phyloP scores from a whole-genome alignment of 2,888 invertebrate genomes.

The Acronicta alni region DNA sequence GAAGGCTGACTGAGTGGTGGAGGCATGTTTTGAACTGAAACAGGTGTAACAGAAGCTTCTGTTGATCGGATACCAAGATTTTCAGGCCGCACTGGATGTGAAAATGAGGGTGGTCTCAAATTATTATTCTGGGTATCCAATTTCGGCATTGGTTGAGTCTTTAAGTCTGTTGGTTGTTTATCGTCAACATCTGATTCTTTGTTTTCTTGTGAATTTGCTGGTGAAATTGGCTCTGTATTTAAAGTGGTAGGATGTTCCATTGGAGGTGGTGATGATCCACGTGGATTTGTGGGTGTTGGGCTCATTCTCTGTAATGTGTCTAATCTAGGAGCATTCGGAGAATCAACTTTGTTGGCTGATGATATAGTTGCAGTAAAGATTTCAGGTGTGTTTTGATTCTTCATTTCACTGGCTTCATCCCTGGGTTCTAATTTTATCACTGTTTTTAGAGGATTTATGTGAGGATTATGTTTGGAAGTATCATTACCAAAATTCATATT shows the following conservation, averaged over 20 bases:
- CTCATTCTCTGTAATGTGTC: constrained; percentile 83
- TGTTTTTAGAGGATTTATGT: constrained; percentile 85
- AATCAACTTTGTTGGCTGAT: constrained; percentile 80
- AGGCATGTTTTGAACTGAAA: constrained; percentile 80
- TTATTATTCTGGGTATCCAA: constrained; percentile 70
- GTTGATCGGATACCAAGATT: constrained; percentile 79
- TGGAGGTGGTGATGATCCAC: constrained; percentile 81
- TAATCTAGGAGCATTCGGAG: constrained; percentile 79
- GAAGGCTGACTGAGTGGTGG: constrained; percentile 88
- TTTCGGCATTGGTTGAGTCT: constrained; percentile 80
- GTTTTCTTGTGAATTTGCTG: constrained; percentile 82
- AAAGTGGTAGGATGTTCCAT: constrained; percentile 81
- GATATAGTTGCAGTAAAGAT: constrained; percentile 87
- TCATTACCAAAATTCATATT: constrained; percentile 81
- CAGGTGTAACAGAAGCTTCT: constrained; percentile 75
- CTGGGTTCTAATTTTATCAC: constrained; percentile 87
- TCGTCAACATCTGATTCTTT: constrained; percentile 83
- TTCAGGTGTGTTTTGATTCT: constrained; percentile 84
- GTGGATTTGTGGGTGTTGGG: constrained; percentile 81
- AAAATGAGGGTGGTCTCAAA: constrained; percentile 76
- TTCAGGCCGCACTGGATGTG: constrained; percentile 80
- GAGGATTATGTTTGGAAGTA: constrained; percentile 80
- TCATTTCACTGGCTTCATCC: constrained; percentile 84
- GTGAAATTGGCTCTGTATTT: constrained; percentile 83
- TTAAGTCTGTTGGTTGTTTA: constrained; percentile 84